phyloP scores from a whole-genome alignment of 2,113 vertebrate genomes.

The Acrocephalus arundinaceus region DNA sequence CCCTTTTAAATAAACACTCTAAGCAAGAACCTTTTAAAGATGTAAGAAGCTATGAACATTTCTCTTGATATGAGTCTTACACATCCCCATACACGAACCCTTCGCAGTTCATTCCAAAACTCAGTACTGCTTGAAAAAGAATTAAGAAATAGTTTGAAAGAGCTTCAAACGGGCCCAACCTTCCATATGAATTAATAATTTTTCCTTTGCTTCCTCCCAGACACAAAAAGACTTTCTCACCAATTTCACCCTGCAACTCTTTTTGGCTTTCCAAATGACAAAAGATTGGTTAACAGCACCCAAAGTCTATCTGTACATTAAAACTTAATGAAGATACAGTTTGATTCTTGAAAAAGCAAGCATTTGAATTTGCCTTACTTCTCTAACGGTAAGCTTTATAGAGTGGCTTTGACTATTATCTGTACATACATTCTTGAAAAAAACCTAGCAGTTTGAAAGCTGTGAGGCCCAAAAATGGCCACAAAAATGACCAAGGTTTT shows the following conservation, averaged over 20 bases:
- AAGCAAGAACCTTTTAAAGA: neutral
- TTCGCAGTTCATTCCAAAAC: neutral
- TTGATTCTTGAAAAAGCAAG: neutral
- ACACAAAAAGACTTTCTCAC: neutral
- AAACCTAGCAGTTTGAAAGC: neutral
- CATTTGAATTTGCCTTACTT: neutral
- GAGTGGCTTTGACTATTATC: neutral
- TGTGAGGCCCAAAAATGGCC: neutral
- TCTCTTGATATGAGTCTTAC: neutral
- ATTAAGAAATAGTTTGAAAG: neutral
- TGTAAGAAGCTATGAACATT: neutral
- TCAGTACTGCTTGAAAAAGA: neutral
- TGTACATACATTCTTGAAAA: neutral
- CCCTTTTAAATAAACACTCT: neutral
- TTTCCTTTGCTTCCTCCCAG: neutral
- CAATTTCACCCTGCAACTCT: neutral
- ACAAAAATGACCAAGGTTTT: neutral
- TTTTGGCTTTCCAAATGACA: neutral
- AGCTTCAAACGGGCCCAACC: neutral
- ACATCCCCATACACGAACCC: neutral
- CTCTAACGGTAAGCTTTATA: rapidly evolving
- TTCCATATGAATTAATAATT: neutral
- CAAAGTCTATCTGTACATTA: neutral
- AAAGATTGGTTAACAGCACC: neutral
- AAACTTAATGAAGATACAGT: neutral